Evolutionary conservation across 2,888 invertebrate genomes (phyloP), one percentile per base, ranked within the genome.

Genomic region (Xylota sylvarum): DNA sequence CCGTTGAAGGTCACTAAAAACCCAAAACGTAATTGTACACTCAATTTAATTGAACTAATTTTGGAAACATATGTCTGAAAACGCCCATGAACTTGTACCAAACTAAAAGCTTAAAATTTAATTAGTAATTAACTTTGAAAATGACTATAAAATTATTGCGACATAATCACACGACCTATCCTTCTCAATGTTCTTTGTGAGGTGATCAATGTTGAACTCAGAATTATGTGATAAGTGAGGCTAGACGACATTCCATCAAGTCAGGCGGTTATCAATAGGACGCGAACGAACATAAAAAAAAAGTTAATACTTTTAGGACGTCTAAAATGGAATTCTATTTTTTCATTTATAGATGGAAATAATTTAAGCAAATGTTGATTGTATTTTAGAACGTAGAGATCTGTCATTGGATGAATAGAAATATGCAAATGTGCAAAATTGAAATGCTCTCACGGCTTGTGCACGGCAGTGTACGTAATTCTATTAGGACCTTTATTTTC

Each of bases 101-200:
- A 30, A 30, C 0, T 50, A 23, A 55, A 30, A 30, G 30, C 30
- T 14, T 55, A 27, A 35, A 14, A 17, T 56, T 55, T 56, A 56
- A 56, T 10, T 56, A 56, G 48, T 52, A 23, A 52, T 67, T 52
- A 50, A 30, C 23, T 40, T 27, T 40, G 6, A 67, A 30, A 40
- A 48, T 4, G 40, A 7, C n/a, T 40, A 40, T 30, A 14, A 56
- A 30, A 5, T 23, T 19, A 56, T 43, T 56, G 69, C 56, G 56
- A 56, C 56, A 56, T 67, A 70, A 70, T 56, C 43, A 43, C n/a
- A 43, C 35, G 43, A 56, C 56, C 43, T 55, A 43, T 70, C 69
- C 69, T 56, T 56, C 43, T 46, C 30, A 40, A 56, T 43, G 40
- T 32, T 30, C 30, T 3, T 5, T 37, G 69, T 43, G 69, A 43